Conservation (phyloP, 2,113 vertebrate species). For the Hemichromis elongatus region DNA sequence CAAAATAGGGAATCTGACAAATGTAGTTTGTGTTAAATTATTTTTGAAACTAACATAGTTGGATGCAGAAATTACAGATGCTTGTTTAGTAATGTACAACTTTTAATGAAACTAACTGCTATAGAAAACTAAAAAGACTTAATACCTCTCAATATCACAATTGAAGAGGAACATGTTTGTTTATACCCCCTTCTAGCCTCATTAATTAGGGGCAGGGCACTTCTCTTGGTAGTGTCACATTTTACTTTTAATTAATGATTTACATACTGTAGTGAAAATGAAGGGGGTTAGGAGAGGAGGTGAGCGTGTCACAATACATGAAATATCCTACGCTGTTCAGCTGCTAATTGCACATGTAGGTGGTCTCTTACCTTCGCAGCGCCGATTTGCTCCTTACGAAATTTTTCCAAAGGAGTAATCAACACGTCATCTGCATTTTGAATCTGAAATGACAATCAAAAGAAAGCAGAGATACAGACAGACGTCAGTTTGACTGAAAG, state of each 20-base stretch:
- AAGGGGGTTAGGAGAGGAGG: background rate
- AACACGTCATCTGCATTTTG: constrained; percentile 96
- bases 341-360: constrained; percentile 21
- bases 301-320: background rate
- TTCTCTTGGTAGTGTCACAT: background rate
- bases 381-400: constrained; percentile 95
- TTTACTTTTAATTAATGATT: constrained; percentile 39
- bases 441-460: constrained; percentile 78
- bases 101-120: background rate
- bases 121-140: background rate
- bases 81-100: background rate
- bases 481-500: background rate
- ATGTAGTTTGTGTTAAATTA: background rate
- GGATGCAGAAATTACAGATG: background rate
- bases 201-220: background rate
- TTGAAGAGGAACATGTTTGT: background rate
- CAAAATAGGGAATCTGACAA: background rate
- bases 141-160: background rate
- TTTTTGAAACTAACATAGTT: background rate
- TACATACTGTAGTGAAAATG: background rate
- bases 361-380: constrained; percentile 90
- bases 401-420: constrained; percentile 94
- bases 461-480: background rate
- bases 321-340: background rate
- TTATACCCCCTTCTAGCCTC: background rate